Evolutionary conservation across 2,797 vertebrate species (phyloP), one percentile per base, ranked within the genome.

Genomic region (Danio kyathit): DNA sequence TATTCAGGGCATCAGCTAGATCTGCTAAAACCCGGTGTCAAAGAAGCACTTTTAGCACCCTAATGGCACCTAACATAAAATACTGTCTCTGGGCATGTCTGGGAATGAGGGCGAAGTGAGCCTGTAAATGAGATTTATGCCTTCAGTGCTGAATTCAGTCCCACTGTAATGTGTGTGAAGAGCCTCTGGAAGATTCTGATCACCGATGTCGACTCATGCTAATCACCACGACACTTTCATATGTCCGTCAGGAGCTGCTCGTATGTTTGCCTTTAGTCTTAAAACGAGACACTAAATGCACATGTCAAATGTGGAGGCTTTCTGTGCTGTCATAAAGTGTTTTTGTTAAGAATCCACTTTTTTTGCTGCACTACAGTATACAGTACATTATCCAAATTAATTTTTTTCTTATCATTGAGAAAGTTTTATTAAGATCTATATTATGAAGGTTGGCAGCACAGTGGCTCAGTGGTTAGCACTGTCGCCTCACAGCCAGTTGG

Each of bases 211-310:
- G 56, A 75, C 54, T 17, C 44, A 71, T 84, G 69, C 69, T 84
- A 86, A 86, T 84, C 82, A 77, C 76, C 48, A 70, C 40, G 17
- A 65, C 67, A 80, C 85, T 67, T 79, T 61, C 14, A 79, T 79
- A 60, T 72, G 65, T 60, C 76, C 59, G 67, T 72, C 72, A 79
- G 54, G 66, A 63, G 74, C 21, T 7, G 16, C 17, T 54, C 67
- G 43, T 66, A 72, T 10, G n/a, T 69, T 52, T 57, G 61, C 48
- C 60, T 82, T 21, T 67, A 52, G 54, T 79, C 65, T 67, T 82
- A 57, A 76, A 3, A n/a, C n/a, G n/a, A n/a, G n/a, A n/a, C n/a
- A n/a, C n/a, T n/a, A n/a, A n/a, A 29, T 29, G 29, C 29, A 29
- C 29, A 1, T 29, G 29, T 3, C 3, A 29, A 29, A 29, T 29